phyloP scores from a whole-genome alignment of 2,797 vertebrate species.

The Scarus forsteni region DNA sequence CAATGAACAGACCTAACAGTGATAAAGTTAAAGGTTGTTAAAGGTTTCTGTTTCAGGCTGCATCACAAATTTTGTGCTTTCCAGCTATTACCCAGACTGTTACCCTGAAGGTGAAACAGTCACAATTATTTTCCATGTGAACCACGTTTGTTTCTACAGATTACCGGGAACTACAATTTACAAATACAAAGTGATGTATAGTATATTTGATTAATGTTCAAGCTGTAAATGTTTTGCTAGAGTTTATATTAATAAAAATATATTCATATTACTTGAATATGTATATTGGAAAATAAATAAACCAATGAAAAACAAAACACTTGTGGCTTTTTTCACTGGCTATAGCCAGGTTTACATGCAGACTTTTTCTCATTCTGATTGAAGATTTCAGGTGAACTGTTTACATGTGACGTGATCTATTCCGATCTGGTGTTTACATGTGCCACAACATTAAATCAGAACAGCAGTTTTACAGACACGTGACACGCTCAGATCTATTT shows the following conservation, averaged over 20 bases:
- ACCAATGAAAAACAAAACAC: constrained; percentile 55
- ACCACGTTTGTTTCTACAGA: constrained; percentile 87
- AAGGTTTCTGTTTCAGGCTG: constrained; percentile 62
- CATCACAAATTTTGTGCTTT: constrained; percentile 32
- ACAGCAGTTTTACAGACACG: too few species aligned
- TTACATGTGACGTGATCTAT: too few species aligned
- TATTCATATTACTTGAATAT: constrained; percentile 74
- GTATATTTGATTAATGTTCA: constrained; percentile 88
- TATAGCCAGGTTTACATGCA: too few species aligned
- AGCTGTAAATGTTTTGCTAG: constrained; percentile 92
- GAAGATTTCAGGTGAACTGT: too few species aligned
- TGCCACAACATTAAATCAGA: too few species aligned
- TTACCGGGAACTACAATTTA: constrained; percentile 80
- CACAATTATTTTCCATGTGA: constrained; percentile 83
- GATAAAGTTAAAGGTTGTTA: constrained; percentile 47
- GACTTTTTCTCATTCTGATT: too few species aligned
- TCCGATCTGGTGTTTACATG: too few species aligned
- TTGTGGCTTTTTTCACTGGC: constrained; percentile 48
- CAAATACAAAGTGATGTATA: constrained; percentile 84
- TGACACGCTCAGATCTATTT: too few species aligned
- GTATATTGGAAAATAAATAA: constrained; percentile 85
- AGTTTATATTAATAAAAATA: constrained; percentile 90
- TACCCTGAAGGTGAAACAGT: constrained; percentile 77
- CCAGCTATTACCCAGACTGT: constrained; percentile 54
- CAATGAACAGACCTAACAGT: constrained; percentile 29